phyloP scores from a whole-genome alignment of 2,888 invertebrate genomes.

The Acanthosepion esculentum region DNA sequence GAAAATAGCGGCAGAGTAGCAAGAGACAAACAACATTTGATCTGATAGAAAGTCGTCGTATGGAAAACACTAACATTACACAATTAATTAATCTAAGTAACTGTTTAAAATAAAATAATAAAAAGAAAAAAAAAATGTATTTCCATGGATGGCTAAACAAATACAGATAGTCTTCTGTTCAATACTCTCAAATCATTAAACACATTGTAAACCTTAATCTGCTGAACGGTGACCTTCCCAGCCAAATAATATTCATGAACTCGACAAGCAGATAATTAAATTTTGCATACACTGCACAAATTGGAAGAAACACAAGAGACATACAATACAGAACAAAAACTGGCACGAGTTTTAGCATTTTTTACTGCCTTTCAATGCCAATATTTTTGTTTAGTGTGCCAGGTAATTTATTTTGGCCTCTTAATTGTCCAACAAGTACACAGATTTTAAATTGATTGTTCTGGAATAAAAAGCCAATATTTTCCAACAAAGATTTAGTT shows the following conservation, averaged over 20 bases:
- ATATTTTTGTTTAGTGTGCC: background rate
- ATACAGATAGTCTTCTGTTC: too few species aligned
- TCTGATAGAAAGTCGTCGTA: too few species aligned
- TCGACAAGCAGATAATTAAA: background rate
- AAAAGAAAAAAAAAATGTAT: too few species aligned
- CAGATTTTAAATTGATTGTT: background rate
- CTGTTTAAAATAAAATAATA: too few species aligned
- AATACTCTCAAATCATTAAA: too few species aligned
- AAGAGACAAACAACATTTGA: too few species aligned
- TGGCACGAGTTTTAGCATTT: background rate
- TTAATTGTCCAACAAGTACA: conserved; percentile 4
- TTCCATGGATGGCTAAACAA: too few species aligned
- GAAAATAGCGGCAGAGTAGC: too few species aligned
- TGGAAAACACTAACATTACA: too few species aligned
- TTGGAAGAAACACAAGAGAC: background rate
- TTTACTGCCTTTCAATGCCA: background rate
- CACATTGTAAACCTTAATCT: too few species aligned
- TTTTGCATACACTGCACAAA: background rate
- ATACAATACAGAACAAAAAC: background rate
- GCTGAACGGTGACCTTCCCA: background rate
- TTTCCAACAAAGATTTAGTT: background rate
- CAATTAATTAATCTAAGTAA: too few species aligned
- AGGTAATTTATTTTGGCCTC: background rate
- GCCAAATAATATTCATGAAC: background rate
- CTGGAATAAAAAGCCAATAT: background rate